Base-by-base conservation (phyloP, 2,797 vertebrate genomes). In the Leptoclinus maculatus region DNA sequence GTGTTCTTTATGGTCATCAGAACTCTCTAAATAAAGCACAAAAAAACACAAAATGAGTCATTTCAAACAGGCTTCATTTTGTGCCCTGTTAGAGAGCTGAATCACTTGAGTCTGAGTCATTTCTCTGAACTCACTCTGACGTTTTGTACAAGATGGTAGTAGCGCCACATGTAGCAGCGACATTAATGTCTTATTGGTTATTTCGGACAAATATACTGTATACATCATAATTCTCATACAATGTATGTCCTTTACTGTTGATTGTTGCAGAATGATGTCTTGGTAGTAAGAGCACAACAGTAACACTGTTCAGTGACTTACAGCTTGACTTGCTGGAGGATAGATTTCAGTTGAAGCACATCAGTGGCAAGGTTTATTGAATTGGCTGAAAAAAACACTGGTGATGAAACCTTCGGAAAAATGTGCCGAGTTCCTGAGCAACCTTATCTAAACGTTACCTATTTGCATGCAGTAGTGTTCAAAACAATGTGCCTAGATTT, bases 11-110 rank as follows among this genome's bases (percentile, higher is more conserved):
- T 86, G 93, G 88, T 91, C 94, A 90, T 93, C 88, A 89, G 80
- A 94, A 91, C 95, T 89, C 89, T 95, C 97, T 97, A 88, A 88
- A 43, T 71, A 70, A 66, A 85, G 60, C 2, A 78, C 21, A 73
- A 9, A 41, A 25, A 51, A 51, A n/a, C 16, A 68, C 5, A 59
- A 64, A 32, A 45, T 67, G 25, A 56, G 80, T 74, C n/a, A 74
- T n/a, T 54, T 74, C 7, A 43, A 23, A 34, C 58, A 38, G n/a
- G 21, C 13, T 64, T 41, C 1, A 17, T n/a, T 41, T 21, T 32
- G 32, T 38, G 4, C 41, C 11, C 43, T 29, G 3, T 12, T 6
- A 45, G 3, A 43, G 12, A 34, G 23, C 41, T 23, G 45, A 67
- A 16, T 47, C 57, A 38, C 34, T 27, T n/a, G 25, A 25, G 47